These are phyloP conservation scores for Phalacrocorax brasilianus DNA, from an alignment of 2,113 vertebrate genomes.

Conservation along the genomic window DNA sequence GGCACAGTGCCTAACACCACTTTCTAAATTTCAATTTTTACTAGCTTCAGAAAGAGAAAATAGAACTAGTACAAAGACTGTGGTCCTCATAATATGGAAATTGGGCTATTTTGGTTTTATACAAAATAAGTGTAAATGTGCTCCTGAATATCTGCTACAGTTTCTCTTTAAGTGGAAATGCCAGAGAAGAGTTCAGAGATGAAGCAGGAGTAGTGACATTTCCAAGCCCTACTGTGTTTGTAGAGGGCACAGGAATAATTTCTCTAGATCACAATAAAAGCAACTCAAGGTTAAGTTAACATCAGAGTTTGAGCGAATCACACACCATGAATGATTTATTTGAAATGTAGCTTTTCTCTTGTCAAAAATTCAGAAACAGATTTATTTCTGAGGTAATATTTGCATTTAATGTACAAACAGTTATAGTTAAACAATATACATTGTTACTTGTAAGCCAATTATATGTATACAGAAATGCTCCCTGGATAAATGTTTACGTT, in stretches of 20 bases:
- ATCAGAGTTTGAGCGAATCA: not conserved
- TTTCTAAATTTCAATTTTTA: constrained; percentile 7
- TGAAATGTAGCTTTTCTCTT: not conserved
- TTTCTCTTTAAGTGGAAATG: not conserved
- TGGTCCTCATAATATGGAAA: not conserved
- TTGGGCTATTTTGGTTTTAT: not conserved
- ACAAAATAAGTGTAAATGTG: not conserved
- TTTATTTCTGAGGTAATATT: not conserved
- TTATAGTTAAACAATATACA: not conserved
- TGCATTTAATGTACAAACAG: not conserved
- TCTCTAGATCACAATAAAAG: not conserved
- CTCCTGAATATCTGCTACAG: not conserved
- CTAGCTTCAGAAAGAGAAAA: not conserved
- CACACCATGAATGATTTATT: not conserved
- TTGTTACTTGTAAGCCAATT: not conserved
- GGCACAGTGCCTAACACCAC: not conserved
- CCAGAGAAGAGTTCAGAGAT: not conserved
- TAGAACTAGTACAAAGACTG: not conserved
- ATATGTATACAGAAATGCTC: not conserved
- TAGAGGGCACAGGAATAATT: not conserved
- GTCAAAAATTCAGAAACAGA: not conserved
- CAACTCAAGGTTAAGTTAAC: not conserved
- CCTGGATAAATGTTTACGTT: not conserved
- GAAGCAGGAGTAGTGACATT: not conserved
- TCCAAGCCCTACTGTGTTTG: not conserved